These are phyloP conservation scores for Stenodema calcarata DNA, from an alignment of 2,888 invertebrate genomes.

Conservation along the genomic window DNA sequence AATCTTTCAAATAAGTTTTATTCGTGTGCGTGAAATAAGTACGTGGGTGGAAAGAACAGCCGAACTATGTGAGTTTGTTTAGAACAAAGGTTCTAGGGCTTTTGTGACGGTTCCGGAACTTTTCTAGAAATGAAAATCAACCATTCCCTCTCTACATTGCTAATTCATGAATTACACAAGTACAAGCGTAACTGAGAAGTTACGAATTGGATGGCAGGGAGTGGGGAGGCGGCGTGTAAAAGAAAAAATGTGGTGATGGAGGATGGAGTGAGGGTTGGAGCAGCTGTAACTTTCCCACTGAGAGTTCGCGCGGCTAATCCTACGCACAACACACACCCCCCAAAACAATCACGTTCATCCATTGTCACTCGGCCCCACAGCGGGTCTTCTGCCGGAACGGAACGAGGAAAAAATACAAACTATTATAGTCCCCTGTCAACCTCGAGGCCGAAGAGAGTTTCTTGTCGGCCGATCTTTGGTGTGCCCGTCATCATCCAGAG, in stretches of 20 bases:
- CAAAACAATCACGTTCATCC: conserved; percentile 52
- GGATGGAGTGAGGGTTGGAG: conserved; percentile 27
- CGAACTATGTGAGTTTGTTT: too few relatives aligned
- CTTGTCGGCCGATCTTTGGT: not conserved
- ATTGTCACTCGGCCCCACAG: conserved; percentile 39
- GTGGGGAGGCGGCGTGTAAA: not conserved
- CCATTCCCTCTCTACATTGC: not conserved
- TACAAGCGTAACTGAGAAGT: not conserved
- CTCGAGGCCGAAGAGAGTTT: not conserved
- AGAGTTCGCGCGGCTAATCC: conserved; percentile 51
- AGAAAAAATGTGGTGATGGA: not conserved
- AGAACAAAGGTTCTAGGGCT: too few relatives aligned
- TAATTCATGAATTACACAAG: conserved; percentile 8
- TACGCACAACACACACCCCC: conserved; percentile 51
- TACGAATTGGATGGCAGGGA: not conserved
- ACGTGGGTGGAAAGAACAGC: too few relatives aligned
- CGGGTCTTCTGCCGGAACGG: not conserved
- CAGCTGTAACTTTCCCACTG: conserved; percentile 51
- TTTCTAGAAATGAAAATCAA: not conserved
- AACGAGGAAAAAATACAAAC: not conserved
- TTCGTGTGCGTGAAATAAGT: too few relatives aligned
- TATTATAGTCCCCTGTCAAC: not conserved
- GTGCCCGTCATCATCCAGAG: not conserved
- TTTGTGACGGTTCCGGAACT: not conserved
- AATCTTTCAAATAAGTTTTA: too few relatives aligned